Conservation (phyloP, 2,113 vertebrate genomes). For the Donacobius atricapilla region DNA sequence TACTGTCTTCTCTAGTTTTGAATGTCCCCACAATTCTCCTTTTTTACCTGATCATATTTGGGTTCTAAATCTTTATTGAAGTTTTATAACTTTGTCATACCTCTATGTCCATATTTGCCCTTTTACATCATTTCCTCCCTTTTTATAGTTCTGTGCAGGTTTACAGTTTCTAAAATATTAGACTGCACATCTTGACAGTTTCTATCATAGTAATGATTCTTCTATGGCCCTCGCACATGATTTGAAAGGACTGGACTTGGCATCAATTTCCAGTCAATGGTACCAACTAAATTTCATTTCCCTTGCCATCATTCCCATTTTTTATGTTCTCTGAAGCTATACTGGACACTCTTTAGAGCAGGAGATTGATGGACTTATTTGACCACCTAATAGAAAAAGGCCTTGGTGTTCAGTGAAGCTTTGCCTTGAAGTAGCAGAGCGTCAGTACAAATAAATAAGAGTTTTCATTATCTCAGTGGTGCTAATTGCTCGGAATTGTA, state of each 20-base stretch:
- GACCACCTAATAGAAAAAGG: slow-evolving; percentile 16
- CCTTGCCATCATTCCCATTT: not conserved
- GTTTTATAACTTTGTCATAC: not conserved
- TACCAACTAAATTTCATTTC: not conserved
- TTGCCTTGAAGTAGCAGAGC: not conserved
- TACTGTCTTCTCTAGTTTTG: not conserved
- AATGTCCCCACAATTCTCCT: not conserved
- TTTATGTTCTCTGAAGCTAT: not conserved
- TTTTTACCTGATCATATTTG: not conserved
- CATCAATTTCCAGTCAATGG: not conserved
- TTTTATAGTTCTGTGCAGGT: not conserved
- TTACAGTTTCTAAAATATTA: not conserved
- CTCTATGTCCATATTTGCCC: not conserved
- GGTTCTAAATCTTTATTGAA: not conserved
- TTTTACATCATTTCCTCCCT: not conserved
- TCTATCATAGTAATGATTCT: not conserved
- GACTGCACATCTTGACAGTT: not conserved
- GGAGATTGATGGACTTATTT: slow-evolving; percentile 17
- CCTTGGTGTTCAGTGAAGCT: not conserved
- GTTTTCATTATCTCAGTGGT: slow-evolving; percentile 9
- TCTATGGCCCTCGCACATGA: not conserved
- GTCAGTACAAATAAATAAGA: slow-evolving; percentile 20
- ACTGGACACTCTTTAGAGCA: not conserved
- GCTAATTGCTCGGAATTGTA: slow-evolving; percentile 36
- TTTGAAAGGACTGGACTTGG: not conserved